These are phyloP conservation scores for Vollenhovia emeryi DNA, from an alignment of 1,140 invertebrate genomes.

Conservation along the genomic window DNA sequence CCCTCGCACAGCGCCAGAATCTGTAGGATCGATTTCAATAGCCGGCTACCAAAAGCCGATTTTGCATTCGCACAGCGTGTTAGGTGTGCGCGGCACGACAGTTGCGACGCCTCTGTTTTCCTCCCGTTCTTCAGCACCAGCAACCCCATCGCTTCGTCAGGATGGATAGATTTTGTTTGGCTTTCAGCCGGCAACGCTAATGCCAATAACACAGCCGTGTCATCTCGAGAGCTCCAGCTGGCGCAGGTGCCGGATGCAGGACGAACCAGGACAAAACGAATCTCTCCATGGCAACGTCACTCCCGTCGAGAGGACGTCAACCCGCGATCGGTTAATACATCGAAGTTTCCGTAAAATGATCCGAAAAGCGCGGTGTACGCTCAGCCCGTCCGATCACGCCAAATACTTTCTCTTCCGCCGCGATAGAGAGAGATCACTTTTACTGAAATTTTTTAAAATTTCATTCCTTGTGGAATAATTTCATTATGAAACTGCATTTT, in stretches of 20 bases:
- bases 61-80: slow-evolving; percentile 46
- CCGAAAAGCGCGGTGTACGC: slow-evolving; percentile 25
- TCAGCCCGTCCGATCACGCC: not conserved
- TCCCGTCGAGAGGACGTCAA: slow-evolving; percentile 53
- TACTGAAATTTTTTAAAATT: too few species aligned
- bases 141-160: slow-evolving; percentile 24
- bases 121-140: slow-evolving; percentile 39
- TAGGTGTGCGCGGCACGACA: slow-evolving; percentile 9
- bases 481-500: too few species aligned
- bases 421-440: not conserved
- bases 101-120: slow-evolving; percentile 50
- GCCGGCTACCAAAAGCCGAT: slow-evolving; percentile 37
- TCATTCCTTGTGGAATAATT: too few species aligned
- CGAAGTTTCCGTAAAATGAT: slow-evolving; percentile 41
- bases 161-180: slow-evolving; percentile 66
- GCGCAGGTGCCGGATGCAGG: slow-evolving; percentile 59
- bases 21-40: slow-evolving; percentile 44
- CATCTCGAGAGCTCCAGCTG: slow-evolving; percentile 68
- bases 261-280: slow-evolving; percentile 63
- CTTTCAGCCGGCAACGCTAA: slow-evolving; percentile 72
- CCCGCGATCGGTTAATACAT: slow-evolving; percentile 51
- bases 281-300: slow-evolving; percentile 64
- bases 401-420: slow-evolving; percentile 14
- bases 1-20: slow-evolving; percentile 1
- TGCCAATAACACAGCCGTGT: slow-evolving; percentile 72